Base-by-base conservation (phyloP, 2,888 invertebrate species). In the Plebejus anna region DNA sequence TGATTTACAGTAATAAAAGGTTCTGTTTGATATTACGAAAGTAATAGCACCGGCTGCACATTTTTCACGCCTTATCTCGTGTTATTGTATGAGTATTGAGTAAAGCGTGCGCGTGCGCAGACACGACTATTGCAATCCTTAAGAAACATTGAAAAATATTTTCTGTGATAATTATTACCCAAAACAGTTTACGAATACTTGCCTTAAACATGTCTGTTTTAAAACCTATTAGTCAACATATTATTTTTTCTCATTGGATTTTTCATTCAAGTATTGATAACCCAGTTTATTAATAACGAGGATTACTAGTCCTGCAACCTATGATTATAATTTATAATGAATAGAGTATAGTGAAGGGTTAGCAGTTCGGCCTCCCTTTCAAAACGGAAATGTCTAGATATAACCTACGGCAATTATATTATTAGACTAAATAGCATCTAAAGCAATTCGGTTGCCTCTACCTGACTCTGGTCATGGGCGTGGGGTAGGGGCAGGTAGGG, bases 21-120 rank as follows among this genome's bases (percentile, higher is more conserved):
- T 71, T 71, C n/a, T 42, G 71, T 71, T 66, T 71, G 42, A 71
- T 71, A 71, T 71, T 71, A 71, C 42, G 71, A 71, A 42, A 71
- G 38, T 42, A 71, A 71, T 71, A 71, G n/a, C 42, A 71, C n/a
- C 42, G 66, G 32, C 61, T 32, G 66, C 32, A 66, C 28, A 61
- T 61, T 66, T 66, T 66, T 66, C 32, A 36, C 66, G 66, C 13
- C 32, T 66, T 66, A 66, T 66, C 66, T 66, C 32, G 32, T 66
- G 61, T 32, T 66, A 36, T 66, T 66, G 66, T 66, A 66, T 66
- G 66, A 66, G 66, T 36, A 36, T 36, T 66, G 66, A 66, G 66
- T 36, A 36, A 16, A 66, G 66, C 66, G 11, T 66, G 66, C 61
- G 61, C 28, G 9, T 61, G 61, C 61, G 28, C 59, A 59, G 59